Conservation (phyloP, 2,888 invertebrate genomes). For the Erebia aethiops region DNA sequence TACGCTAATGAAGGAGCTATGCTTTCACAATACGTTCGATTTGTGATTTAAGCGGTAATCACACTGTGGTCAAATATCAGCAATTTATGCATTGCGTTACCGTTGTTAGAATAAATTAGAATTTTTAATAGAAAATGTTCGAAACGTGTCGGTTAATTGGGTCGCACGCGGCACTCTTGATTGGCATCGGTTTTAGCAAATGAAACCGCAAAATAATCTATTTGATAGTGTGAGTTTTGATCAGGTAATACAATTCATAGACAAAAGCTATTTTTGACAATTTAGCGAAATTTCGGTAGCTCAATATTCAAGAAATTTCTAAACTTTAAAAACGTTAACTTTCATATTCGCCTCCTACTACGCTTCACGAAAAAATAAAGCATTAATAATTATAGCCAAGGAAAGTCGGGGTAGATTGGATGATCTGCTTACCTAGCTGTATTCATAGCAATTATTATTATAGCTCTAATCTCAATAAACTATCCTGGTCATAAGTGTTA, state of each 20-base stretch:
- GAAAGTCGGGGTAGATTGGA: no score
- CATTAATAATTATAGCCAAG: no score
- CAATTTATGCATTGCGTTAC: constrained; percentile 8
- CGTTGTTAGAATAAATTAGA: constrained; percentile 14
- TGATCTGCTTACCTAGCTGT: no score
- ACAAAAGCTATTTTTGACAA: neutral
- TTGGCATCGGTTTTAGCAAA: constrained; percentile 5
- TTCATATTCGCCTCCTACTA: no score
- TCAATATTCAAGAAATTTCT: no score
- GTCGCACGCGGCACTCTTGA: neutral
- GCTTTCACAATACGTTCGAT: constrained; percentile 24
- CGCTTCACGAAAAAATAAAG: no score
- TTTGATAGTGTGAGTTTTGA: neutral
- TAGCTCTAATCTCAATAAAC: no score
- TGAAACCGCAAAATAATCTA: constrained; percentile 16
- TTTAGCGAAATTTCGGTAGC: no score
- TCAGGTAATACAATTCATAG: neutral
- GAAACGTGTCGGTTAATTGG: neutral
- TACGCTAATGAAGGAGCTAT: constrained; percentile 47
- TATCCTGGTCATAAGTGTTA: no score
- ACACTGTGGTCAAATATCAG: constrained; percentile 21
- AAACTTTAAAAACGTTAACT: no score
- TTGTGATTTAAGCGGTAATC: constrained; percentile 23
- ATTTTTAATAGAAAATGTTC: constrained; percentile 12
- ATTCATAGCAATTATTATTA: no score